Base-by-base conservation (phyloP, 1,140 invertebrate species). In the Trichonephila clavipes region DNA sequence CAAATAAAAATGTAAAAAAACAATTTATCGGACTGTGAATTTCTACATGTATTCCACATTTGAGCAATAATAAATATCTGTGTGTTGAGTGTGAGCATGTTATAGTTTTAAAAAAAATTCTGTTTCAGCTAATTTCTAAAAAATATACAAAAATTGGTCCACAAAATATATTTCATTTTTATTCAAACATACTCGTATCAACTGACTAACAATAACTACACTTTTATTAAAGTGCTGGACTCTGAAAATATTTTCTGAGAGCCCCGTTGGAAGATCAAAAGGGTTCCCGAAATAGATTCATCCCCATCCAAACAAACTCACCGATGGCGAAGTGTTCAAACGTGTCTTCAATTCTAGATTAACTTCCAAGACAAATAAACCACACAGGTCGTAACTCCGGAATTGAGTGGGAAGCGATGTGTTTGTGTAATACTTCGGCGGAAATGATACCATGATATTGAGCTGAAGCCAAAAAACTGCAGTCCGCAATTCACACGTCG, bases 311-410 rank as follows among this genome's bases (percentile, higher is more conserved):
- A 40, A 77, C 28, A 77, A 77, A 77, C 72, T 34, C 28, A 77
- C 72, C 28, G 72, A 4, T 77, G 28, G 72, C 72, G 14, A 77
- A 77, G 72, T 77, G 72, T 24, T 10, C 72, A 77, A 77, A 77
- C 72, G 72, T 77, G 72, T 77, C 72, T 77, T 77, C 72, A 40
- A 77, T 77, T 77, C 72, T 6, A 40, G 72, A 77, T 77, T 77
- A 77, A 77, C 72, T 28, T 34, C 28, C 72, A 34, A 40, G 28
- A 40, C 34, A 77, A 77, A 77, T 77, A 77, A 77, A 77, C 72
- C 34, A 4, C 12, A 14, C 18, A 16, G 34, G 28, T 77, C 24
- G 28, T 77, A 77, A 40, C 72, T 16, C 1, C 62, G 72, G 28
- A 69, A 24, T 18, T 34, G 72, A 77, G 72, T 40, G 72, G 72